Conservation (phyloP, 2,113 vertebrate species). For the Rutilus rutilus region DNA sequence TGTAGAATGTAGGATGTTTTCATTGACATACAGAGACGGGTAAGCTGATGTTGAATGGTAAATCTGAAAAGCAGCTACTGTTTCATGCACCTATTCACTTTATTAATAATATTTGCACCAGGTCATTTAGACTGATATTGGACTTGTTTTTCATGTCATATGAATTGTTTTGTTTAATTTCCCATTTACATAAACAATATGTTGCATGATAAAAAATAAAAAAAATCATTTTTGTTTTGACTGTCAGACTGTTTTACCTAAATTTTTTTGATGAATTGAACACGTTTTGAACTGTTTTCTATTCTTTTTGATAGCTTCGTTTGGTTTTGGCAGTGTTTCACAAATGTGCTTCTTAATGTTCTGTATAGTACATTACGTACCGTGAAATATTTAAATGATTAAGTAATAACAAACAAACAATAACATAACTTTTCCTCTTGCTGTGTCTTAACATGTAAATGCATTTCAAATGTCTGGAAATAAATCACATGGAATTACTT, state of each 20-base stretch:
- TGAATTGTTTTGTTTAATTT: background rate
- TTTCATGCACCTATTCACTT: conserved; percentile 59
- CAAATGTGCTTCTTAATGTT: background rate
- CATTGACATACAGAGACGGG: background rate
- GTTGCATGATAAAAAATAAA: background rate
- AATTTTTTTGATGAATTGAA: background rate
- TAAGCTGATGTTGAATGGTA: background rate
- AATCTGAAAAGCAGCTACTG: background rate
- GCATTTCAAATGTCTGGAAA: background rate
- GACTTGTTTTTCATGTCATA: background rate
- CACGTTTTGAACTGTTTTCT: background rate
- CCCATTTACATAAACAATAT: background rate
- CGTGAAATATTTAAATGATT: background rate
- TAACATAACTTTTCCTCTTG: background rate
- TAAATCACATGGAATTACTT: background rate
- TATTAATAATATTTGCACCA: conserved; percentile 51
- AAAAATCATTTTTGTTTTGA: background rate
- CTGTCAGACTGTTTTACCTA: background rate
- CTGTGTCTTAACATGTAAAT: background rate
- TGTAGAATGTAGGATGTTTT: background rate
- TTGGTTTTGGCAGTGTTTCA: background rate
- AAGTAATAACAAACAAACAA: background rate
- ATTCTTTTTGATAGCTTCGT: background rate
- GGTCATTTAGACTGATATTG: conserved; percentile 44
- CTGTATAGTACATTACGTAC: background rate